Evolutionary conservation across 64 coral and sea anemone species (phyloP), one percentile per base, ranked within the genome.

Genomic region (Actinia equina): DNA sequence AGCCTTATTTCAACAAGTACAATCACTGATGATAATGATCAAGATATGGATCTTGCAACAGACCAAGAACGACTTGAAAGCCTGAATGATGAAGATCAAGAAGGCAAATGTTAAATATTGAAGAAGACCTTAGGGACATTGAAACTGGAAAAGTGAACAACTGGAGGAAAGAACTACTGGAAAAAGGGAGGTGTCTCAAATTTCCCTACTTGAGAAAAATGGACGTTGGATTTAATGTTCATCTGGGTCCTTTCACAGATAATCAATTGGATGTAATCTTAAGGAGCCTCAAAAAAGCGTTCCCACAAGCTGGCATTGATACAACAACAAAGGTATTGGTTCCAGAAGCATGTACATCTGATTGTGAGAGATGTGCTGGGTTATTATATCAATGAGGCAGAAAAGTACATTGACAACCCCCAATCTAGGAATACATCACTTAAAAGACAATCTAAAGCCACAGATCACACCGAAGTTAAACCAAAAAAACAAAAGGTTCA

Each of bases 401-500:
- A 87, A 30, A 67, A 19, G 77, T 80, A 52, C 77, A 80, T 80
- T 80, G 77, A 80, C 41, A 44, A 80, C 12, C 77, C 77, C 77
- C 77, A 80, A 44, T 80, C 77, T 43, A 22, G 44, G 26, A 80
- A 80, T 80, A 37, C 41, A 80, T 80, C 77, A 37, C 27, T 43
- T 44, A 80, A 80, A 44, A 80, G 77, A 52, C 43, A 37, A 80
- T 52, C 41, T 26, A 18, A 80, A 80, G 77, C 77, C 77, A 80
- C 12, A 13, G 77, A 80, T 80, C 2, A 52, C 26, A 79, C 77
- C 25, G 77, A 79, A 79, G 14, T 79, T 15, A 18, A 49, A 79
- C 77, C 77, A 49, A 79, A 79, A 79, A 79, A 79, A 80, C 77
- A 80, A 80, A 80, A 80, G 77, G 77, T 86, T 86, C 52, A 86